Evolutionary conservation across 64 coral and sea anemone genomes (phyloP), one percentile per base, ranked within the genome.

Genomic region (Astreopora myriophthalma): DNA sequence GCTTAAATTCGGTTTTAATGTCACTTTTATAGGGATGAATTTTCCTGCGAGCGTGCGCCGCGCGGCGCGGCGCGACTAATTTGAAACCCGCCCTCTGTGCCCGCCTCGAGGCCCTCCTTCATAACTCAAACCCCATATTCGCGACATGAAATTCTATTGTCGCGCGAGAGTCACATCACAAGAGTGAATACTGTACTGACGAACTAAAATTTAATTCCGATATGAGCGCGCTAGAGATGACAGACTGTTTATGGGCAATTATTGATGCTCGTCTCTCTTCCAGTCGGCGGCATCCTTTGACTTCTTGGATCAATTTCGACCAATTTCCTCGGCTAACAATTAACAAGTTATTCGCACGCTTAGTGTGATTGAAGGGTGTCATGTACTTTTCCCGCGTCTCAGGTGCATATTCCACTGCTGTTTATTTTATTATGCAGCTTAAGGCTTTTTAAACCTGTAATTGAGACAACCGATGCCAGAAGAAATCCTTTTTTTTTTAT

Each of bases 271-370:
- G 76, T 93, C 89, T 67, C 88, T 69, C 34, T 69, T 90, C 71
- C 48, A 96, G 80, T 88, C 83, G 87, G 80, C 95, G 95, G 95
- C 85, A 52, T 74, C 87, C 95, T 96, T 96, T 96, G 95, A 96
- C 33, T 78, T 96, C 69, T 74, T 30, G 78, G 95, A 96, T 96
- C 95, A 96, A 96, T 96, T 96, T 96, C 95, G 95, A 96, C 87
- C 95, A 96, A 96, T 96, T 96, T 96, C 95, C 95, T 96, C 60
- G 81, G 71, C 95, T 93, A 96, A 90, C 95, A 93, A 96, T 96
- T 96, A 96, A 93, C 95, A 90, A 89, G 91, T 90, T 93, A 93
- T 94, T 96, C 73, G 64, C 95, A 94, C 95, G 86, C 87, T 74
- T 76, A 63, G 76, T 81, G 91, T 94, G 95, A 86, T 90, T 96